Evolutionary conservation across 2,888 invertebrate species (phyloP), one percentile per base, ranked within the genome.

Genomic region (Chaetoderma sp.): DNA sequence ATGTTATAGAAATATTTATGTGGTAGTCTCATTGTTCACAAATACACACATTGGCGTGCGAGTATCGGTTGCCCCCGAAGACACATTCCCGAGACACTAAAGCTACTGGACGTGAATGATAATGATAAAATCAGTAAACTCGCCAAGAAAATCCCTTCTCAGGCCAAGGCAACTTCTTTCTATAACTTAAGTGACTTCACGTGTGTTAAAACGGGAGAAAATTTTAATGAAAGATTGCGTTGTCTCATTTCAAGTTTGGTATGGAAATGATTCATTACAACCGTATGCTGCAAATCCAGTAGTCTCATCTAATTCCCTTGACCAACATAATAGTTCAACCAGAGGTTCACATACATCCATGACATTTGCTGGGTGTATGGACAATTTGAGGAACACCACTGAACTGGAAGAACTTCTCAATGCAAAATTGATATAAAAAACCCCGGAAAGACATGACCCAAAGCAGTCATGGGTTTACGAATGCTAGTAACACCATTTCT

Each of bases 251-350:
- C n/a, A n/a, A n/a, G n/a, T n/a, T n/a, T n/a, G n/a, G n/a, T n/a
- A n/a, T n/a, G n/a, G n/a, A n/a, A n/a, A n/a, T n/a, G n/a, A n/a
- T n/a, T n/a, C n/a, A n/a, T n/a, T n/a, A n/a, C n/a, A n/a, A n/a
- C n/a, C n/a, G n/a, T 8, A 27, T n/a, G 21, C 13, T 25, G 33
- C 65, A 65, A 55, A 64, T 65, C 28, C 63, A 65, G 45, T 64
- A 54, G 50, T 63, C 13, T 23, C 23, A 63, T 42, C 65, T 27
- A 25, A 36, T 39, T 8, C 30, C 47, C 6, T 64, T 13, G 32
- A 13, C 63, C 32, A 42, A 63, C 23, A 4, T 65, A 8, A 23
- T 65, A 56, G 58, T 66, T 25, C 60, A 57, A n/a, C n/a, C n/a
- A n/a, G n/a, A n/a, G n/a, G n/a, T n/a, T n/a, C n/a, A n/a, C n/a